Base-by-base conservation (phyloP, 2,113 vertebrate genomes). In the Australoheros scitulus region DNA sequence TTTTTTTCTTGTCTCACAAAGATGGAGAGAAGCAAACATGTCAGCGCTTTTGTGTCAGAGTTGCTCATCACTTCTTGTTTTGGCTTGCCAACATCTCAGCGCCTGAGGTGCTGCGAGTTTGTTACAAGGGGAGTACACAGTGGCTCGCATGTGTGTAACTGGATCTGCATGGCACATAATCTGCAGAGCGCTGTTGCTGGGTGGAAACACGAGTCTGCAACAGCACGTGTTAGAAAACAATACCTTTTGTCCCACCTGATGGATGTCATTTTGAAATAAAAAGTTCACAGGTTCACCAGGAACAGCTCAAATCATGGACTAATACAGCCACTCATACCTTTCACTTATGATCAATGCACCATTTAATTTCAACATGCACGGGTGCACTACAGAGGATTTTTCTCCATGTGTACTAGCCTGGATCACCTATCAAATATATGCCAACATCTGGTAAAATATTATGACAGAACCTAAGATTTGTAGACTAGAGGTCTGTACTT, bases 41-140 rank as follows among this genome's bases (percentile, higher is more conserved):
- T 95, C 94, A 95, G 95, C 93, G 88, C 76, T 92, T 93, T 32
- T 95, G 90, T 87, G 74, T 81, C 11, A 17, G 79, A 74, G 83
- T 87, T 91, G 90, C 90, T 94, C 93, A 94, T 92, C 88, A 70
- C 56, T 29, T 91, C 90, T 82, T 92, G 93, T 90, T 83, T 82
- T 80, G 87, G 88, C 92, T 85, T 87, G 92, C 91, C 86, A 88
- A 72, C 82, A 85, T 17, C 13, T 50, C 82, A 88, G 76, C 20
- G 83, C 90, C 91, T 58, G 82, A 85, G 88, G 85, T 60, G 86
- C 81, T 36, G 13, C 0, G 64, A 80, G 88, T 43, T 87, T 89
- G 90, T 93, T 85, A 94, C 68, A 83, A 88, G 80, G 90, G 80
- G 82, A 70, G 85, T 79, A 63, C 58, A 65, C 83, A 60, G 68